Evolutionary conservation across 2,113 vertebrate genomes (phyloP), one percentile per base, ranked within the genome.

Genomic region (Malaclemys terrapin): DNA sequence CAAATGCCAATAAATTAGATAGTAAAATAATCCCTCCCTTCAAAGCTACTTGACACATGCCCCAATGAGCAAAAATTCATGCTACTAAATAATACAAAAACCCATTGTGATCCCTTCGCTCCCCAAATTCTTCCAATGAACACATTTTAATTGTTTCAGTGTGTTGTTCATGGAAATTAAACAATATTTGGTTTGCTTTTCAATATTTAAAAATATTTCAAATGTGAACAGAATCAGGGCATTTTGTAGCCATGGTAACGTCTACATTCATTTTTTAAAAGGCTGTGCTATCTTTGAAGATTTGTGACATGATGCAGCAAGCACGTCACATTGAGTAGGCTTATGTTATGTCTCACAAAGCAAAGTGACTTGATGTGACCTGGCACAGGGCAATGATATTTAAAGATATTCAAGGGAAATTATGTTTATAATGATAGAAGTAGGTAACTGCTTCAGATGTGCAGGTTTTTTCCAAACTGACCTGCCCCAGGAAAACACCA

Each of bases 171-270:
- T 85, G 84, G 93, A 82, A 89, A 88, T 50, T 75, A 94, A 93
- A 87, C 79, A 89, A 88, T 79, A 38, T 59, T 49, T 93, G 75
- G 42, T 76, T 76, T 42, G n/a, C 19, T 45, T 76, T 76, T 87
- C 76, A 59, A 17, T 84, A 84, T 87, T 87, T 88, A 2, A 89
- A 79, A 94, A 53, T 22, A 9, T 81, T 97, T 94, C 88, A 89
- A 81, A 93, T 89, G 42, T 38, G 47, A 90, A 16, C 20, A 85
- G 86, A 94, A 94, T 81, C 57, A 93, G 54, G 69, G 72, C 75
- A n/a, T 80, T 94, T 90, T 96, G 93, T 96, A 95, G 80, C 84
- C 90, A 97, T 95, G 94, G 95, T 76, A 87, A 97, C 95, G 87
- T 97, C 95, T 49, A 94, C 84, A 93, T 91, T 89, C 1, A 89